Conservation (phyloP, 35 echinoderm and acorn worm species). For the Ophioderma brevispina region DNA sequence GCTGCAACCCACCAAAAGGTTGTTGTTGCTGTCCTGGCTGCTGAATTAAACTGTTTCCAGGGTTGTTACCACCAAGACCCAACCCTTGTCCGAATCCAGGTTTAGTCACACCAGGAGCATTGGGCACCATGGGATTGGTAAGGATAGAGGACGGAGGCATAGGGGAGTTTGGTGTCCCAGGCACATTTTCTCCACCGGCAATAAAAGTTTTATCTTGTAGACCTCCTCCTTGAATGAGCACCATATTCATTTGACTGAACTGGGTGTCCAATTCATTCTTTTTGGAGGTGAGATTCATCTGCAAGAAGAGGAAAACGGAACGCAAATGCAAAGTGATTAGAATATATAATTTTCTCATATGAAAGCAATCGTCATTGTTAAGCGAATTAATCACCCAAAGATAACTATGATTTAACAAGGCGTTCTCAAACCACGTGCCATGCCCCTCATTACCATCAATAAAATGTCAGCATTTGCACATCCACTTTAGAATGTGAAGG, state of each 20-base stretch:
- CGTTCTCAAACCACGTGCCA: no score
- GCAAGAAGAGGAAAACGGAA: background rate
- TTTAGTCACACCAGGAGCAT: conserved; percentile 2
- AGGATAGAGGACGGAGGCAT: conserved; percentile 25
- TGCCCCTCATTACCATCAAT: no score
- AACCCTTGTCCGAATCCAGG: conserved; percentile 28
- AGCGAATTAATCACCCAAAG: no score
- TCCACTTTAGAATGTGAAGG: no score
- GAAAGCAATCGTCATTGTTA: no score
- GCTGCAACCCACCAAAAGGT: conserved; percentile 28
- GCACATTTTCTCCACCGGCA: conserved; percentile 25
- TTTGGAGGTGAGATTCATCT: conserved; percentile 35
- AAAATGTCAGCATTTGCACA: no score
- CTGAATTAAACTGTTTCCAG: background rate
- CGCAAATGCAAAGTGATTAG: no score
- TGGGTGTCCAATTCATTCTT: conserved; percentile 34
- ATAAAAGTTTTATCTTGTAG: conserved; percentile 50
- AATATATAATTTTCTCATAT: no score
- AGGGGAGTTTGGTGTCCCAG: conserved; percentile 27
- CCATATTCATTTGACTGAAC: conserved; percentile 48
- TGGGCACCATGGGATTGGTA: conserved; percentile 34
- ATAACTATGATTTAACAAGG: no score
- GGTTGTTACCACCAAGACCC: background rate
- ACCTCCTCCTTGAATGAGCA: conserved; percentile 27
- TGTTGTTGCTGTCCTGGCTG: conserved; percentile 27